Base-by-base conservation (phyloP, 2,797 vertebrate genomes). In the Siniperca undulata region DNA sequence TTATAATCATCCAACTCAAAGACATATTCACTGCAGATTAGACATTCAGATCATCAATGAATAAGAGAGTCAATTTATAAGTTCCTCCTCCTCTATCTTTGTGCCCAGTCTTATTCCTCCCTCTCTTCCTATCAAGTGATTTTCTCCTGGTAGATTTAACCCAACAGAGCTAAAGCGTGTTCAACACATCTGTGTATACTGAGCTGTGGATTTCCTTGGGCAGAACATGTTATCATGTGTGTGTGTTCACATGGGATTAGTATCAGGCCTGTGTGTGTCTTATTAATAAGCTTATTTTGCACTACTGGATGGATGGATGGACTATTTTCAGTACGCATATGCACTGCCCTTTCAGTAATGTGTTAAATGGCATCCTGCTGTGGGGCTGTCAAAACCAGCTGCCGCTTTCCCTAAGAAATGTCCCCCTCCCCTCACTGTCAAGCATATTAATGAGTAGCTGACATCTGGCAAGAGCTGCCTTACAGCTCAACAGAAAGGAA, bases 341-440 rank as follows among this genome's bases (percentile, higher is more conserved):
- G 11, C 36, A 24, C 62, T 81, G 67, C 56, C 70, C 60, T 83
- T 78, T 79, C 17, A 61, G 61, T 75, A 65, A 74, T 74, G 70
- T 77, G 77, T 60, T 70, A 86, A 80, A 82, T 70, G 27, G 36
- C 73, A 66, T 70, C 70, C 65, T 76, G 73, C 69, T 84, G 79
- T 62, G 74, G n/a, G n/a, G 60, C 50, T 85, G 86, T 82, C 76
- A 77, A 74, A 85, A 80, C 65, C 53, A 80, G 64, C 79, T 85
- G 59, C 76, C 69, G 58, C 67, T 48, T 55, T 46, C 44, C 62
- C 30, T 5, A 8, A 60, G 59, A 70, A 69, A n/a, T 17, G 3
- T 36, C 40, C 19, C 59, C 42, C 67, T 12, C 8, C 55, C 7
- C 46, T 36, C 24, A 69, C 34, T 73, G 56, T 73, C 56, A 69